Base-by-base conservation (phyloP, 2,113 vertebrate genomes). In the Psilopogon haemacephalus region DNA sequence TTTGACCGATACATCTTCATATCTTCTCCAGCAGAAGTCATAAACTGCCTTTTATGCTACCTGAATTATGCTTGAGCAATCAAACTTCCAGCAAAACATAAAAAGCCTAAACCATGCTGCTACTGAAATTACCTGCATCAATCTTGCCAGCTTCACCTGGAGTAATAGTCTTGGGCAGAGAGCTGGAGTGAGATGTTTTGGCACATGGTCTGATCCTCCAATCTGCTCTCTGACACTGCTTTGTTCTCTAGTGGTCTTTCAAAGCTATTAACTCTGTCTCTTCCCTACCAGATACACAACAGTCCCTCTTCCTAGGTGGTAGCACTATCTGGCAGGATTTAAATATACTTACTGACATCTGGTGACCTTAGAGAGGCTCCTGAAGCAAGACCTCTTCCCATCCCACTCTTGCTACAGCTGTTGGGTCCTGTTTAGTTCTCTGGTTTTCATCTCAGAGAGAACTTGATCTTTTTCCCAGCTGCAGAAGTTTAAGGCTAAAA, bases 401-500 rank as follows among this genome's bases (percentile, higher is more conserved):
- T 70, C 55, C 69, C 38, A 19, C 56, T 76, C 62, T 30, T 62
- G 15, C 84, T 58, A 27, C 18, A 21, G 40, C 71, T 85, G 81
- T 60, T 12, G 0, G 74, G 67, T 35, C 52, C 81, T 86, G 58
- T 69, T 94, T 40, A 82, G 67, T 28, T 86, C 90, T 59, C 44
- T 93, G 85, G 82, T 68, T 93, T 80, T 84, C 84, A 85, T 32
- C 74, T 94, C 27, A 76, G 84, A 78, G 44, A 69, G 30, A 89
- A 63, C 74, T 80, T 79, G 74, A 95, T 88, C 75, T 88, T 83
- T 93, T 94, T 86, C 48, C 84, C 93, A 95, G 64, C 32, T 84
- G 82, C 19, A 79, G 28, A 63, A 84, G 37, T 90, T 93, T 70
- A 79, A 89, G 67, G 46, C 77, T 92, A 70, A 44, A 89, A 48